Evolutionary conservation across 2,797 vertebrate genomes (phyloP), one percentile per base, ranked within the genome.

Genomic region (Acanthiza pusilla): DNA sequence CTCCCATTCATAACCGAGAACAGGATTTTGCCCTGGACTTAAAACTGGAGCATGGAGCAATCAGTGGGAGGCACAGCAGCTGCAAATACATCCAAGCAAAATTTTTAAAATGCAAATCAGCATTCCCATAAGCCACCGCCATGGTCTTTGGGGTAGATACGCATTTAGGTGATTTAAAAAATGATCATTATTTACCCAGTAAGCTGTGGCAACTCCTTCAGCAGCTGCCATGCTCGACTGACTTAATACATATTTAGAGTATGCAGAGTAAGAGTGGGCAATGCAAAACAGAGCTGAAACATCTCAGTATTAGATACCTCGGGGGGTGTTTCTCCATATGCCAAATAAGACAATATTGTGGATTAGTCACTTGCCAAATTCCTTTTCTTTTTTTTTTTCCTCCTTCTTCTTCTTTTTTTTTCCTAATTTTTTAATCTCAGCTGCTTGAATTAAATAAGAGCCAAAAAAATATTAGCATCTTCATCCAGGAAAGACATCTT

Each of bases 171-270:
- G 91, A 94, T 97, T 96, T 95, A 42, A 91, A 87, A 97, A 97
- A 74, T 0, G 87, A 96, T 96, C 95, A 94, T 96, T 97, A 97
- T 97, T 97, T 97, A 96, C 91, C 93, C 93, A 95, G 90, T 95
- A 96, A 96, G 93, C 93, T 95, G 90, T 95, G 91, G 93, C 87
- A 95, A 94, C 93, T 96, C 89, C 95, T 97, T 92, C 94, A 92
- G 95, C 89, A 92, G 81, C 89, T 88, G 96, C 95, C 92, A 96
- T 82, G 96, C 94, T 91, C 65, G 77, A 93, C 92, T 96, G 96
- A 88, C 83, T 97, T 97, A 96, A 97, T 95, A 91, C 95, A 96
- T 96, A 97, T 97, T 97, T 95, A 96, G 89, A 93, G 91, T 95
- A 96, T 94, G 90, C 89, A 95, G 93, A 94, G 88, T 93, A 93